Base-by-base conservation (phyloP, 2,113 vertebrate species). In the Garra rufa region DNA sequence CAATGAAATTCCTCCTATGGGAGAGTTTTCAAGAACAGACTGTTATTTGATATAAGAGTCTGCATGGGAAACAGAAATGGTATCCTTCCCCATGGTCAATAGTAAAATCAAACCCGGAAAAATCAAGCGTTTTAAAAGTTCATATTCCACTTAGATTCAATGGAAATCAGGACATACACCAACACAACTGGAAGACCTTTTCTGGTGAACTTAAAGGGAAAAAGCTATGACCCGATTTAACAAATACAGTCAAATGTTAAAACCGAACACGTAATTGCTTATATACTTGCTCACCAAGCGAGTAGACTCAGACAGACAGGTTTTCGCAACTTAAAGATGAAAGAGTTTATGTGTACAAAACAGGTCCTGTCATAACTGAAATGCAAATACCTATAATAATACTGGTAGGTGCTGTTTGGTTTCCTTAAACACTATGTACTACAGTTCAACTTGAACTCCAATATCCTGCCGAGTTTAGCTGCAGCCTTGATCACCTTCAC, bases 1-100 rank as follows among this genome's bases (percentile, higher is more conserved):
- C 84, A 63, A 82, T 75, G 14, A 21, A 82, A 76, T 65, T 71
- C n/a, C 41, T 55, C 61, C 28, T 24, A 26, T 76, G 84, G 81
- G 59, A 43, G 43, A 41, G 11, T 75, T 85, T 82, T 57, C 4
- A 44, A 63, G 24, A 74, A 41, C 82, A 85, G 55, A 85, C 28
- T 71, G 85, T 85, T 87, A 89, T 61, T 21, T 21, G 48, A 85
- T 81, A 71, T 82, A 83, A 7, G 46, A 76, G 81, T 55, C 52
- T 76, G 26, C 81, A 83, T 85, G 83, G 83, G 81, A 85, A 81
- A 71, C 28, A 43, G 52, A 83, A 69, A 50, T 13, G 8, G 24
- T 24, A 52, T 65, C 38, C 24, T 79, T 63, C 76, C 34, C 76
- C 57, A 79, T 63, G 24, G 38, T 11, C 57, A 63, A 26, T 46